Base-by-base conservation (phyloP, 2,888 invertebrate species). In the Alentia gelatinosa region DNA sequence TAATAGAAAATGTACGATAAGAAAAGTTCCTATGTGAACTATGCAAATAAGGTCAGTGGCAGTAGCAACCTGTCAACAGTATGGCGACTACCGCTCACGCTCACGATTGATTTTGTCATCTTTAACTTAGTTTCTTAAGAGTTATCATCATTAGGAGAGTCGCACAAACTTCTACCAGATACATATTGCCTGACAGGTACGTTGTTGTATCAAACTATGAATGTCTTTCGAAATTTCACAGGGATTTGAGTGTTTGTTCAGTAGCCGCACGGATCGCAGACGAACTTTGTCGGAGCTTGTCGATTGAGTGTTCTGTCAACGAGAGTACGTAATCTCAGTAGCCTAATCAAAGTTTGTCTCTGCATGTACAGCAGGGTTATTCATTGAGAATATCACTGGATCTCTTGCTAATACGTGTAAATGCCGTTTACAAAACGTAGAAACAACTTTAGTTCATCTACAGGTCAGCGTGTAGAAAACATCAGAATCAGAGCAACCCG, bases 11-110 rank as follows among this genome's bases (percentile, higher is more conserved):
- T 47, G 7, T 19, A 12, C 47, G 7, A n/a, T n/a, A 12, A 63
- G n/a, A 63, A 63, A 63, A 63, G 63, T 63, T 63, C n/a, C n/a
- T 12, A 7, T 19, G 19, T 12, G 19, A 47, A 47, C 5, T 79
- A 79, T 79, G 79, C 79, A 79, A 79, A 79, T 79, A 39, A 79
- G 79, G 79, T 79, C 68, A 79, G 37, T 23, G 79, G 79, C 79
- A 79, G 79, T 79, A 79, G 79, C 79, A 79, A 79, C 79, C 15
- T 35, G 79, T 79, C 79, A 79, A 79, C 79, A 79, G 39, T 39
- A 79, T 79, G 79, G 79, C 79, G 35, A 79, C 79, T 79, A 79
- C 79, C 79, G 79, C 79, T 79, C 19, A 19, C 39, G 15, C 35
- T 37, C 39, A 39, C 79, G 37, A 79, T 3, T 79, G 4, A 39